Conservation (phyloP, 2,797 vertebrate genomes). For the Ceyx erithaca region DNA sequence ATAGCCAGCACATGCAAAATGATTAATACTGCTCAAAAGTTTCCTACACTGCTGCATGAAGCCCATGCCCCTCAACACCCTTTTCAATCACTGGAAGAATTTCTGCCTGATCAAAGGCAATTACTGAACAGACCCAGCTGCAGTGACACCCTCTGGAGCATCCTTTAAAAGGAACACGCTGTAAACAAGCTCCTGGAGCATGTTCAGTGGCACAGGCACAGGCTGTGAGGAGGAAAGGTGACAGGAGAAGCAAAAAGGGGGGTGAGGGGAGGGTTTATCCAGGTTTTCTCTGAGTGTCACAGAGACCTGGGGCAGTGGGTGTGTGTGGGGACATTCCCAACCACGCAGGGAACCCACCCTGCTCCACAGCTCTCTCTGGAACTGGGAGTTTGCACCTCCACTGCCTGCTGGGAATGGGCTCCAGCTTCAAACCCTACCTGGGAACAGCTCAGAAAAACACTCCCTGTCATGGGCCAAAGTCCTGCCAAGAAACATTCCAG, state of each 20-base stretch:
- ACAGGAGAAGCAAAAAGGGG: not conserved
- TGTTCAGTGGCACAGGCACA: not conserved
- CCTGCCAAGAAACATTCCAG: conserved; percentile 53
- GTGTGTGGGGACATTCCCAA: not conserved
- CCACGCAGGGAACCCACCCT: not conserved
- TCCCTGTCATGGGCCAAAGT: not conserved
- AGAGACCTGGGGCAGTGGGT: not conserved
- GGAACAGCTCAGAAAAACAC: conserved; percentile 22
- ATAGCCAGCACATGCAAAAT: not conserved
- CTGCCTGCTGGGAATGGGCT: not conserved
- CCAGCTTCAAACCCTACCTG: conserved; percentile 29
- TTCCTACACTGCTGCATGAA: not conserved
- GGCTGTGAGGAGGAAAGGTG: not conserved
- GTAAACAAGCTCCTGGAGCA: conserved; percentile 30
- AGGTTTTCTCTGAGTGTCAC: not conserved
- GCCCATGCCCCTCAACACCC: not conserved
- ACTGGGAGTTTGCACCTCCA: not conserved
- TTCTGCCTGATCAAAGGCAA: conserved; percentile 25
- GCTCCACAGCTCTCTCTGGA: not conserved
- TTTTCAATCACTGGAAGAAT: not conserved
- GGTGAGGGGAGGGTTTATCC: not conserved
- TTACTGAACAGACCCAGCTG: not conserved
- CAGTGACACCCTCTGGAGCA: conserved; percentile 11
- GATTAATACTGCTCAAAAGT: not conserved
- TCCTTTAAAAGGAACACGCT: conserved; percentile 34